Evolutionary conservation across 2,888 invertebrate species (phyloP), one percentile per base, ranked within the genome.

Genomic region (Acleris holmiana): DNA sequence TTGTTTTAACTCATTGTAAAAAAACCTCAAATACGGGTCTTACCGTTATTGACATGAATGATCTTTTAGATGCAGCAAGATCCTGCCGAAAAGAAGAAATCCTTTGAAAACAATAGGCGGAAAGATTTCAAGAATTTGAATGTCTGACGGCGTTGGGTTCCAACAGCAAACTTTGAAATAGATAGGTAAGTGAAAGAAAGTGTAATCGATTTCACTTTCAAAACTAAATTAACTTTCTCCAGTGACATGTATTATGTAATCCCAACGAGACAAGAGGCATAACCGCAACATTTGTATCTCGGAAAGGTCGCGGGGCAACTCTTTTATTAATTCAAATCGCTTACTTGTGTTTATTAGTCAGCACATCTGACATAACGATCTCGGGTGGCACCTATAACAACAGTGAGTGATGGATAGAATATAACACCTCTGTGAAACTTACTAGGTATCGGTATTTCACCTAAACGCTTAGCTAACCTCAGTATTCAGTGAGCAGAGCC

Each of bases 221-320:
- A 91, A 91, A 90, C 91, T 91, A 91, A 91, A 91, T 91, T 91
- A 91, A 91, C 92, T 92, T 92, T 92, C 92, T 88, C 91, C 86
- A 88, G 83, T 90, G 92, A 91, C 91, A 92, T 86, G 90, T 89
- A 82, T 92, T 91, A 89, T 83, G 78, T 88, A 92, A 91, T 88
- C 78, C 82, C 78, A 80, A 86, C 85, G 84, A 91, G 87, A 87
- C 89, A 88, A 88, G 86, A 82, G 78, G 82, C 86, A 86, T 87
- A 89, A 88, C 84, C 82, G 79, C 83, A 84, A 85, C 86, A 87
- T 86, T 84, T 82, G 80, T 81, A 80, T 84, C 84, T 83, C 70
- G 76, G 74, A 91, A 90, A 92, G 90, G 91, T 91, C 91, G 84
- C 69, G 75, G 69, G 69, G 70, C 75, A 70, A 70, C 73, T 60